Evolutionary conservation across 2,797 vertebrate genomes (phyloP).

Genomic region (Syndactyla subalaris): DNA sequence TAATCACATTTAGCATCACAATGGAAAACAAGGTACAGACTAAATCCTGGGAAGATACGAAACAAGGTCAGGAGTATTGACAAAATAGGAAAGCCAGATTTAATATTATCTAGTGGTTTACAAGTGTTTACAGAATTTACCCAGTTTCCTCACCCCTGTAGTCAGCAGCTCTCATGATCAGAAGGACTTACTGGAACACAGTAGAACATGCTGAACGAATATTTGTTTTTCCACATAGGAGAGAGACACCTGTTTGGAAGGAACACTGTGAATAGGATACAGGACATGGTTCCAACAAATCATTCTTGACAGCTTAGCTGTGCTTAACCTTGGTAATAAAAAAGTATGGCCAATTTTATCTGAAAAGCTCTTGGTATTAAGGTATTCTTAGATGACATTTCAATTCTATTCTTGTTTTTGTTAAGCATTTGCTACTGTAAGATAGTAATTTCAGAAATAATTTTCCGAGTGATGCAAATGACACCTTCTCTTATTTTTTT

Average conservation of each 20-base stretch:
- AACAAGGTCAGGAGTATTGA: not conserved
- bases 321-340: not conserved
- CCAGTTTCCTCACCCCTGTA: not conserved
- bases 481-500: accelerated
- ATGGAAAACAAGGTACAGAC: not conserved
- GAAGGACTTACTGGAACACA: not conserved
- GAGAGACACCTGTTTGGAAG: constrained; percentile 30
- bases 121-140: not conserved
- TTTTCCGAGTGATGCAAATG: not conserved
- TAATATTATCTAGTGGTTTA: not conserved
- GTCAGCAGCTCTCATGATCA: not conserved
- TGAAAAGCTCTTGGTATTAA: constrained; percentile 1
- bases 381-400: not conserved
- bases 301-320: not conserved
- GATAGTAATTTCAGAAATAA: not conserved
- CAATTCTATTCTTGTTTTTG: not conserved
- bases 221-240: not conserved
- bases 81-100: not conserved
- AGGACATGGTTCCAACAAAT: not conserved
- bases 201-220: not conserved
- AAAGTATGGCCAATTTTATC: not conserved
- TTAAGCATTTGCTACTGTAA: not conserved
- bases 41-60: not conserved
- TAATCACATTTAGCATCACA: not conserved
- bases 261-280: not conserved